phyloP scores from a whole-genome alignment of 2,888 invertebrate species.

The Gisinianus flammeolus region DNA sequence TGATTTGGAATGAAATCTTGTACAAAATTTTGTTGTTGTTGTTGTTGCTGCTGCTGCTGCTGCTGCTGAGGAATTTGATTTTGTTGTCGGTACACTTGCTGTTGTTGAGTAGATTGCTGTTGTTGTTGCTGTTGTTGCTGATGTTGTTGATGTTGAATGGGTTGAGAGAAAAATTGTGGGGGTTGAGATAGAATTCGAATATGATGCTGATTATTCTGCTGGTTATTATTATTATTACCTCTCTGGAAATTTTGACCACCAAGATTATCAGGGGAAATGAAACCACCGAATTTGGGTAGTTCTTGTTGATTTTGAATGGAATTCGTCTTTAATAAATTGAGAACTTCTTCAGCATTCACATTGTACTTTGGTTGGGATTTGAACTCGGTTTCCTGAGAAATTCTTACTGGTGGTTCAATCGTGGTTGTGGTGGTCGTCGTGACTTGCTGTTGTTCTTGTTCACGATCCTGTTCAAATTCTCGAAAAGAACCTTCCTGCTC shows the following conservation, averaged over 20 bases:
- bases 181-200: constrained; percentile 20
- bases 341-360: constrained; percentile 32
- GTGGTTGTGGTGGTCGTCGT: constrained; percentile 43
- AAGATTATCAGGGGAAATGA: constrained; percentile 17
- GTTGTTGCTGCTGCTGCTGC: constrained; percentile 41
- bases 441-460: background rate
- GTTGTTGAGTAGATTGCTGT: constrained; percentile 39
- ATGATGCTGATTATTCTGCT: constrained; percentile 18
- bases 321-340: constrained; percentile 29
- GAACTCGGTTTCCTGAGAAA: background rate
- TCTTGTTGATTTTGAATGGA: background rate
- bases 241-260: constrained; percentile 14
- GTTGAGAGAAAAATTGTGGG: constrained; percentile 27
- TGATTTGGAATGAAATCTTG: constrained; percentile 15
- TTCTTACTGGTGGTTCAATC: constrained; percentile 4
- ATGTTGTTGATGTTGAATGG: constrained; percentile 25
- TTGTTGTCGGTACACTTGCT: constrained; percentile 29
- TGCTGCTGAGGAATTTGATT: constrained; percentile 30
- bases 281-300: constrained; percentile 38
- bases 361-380: constrained; percentile 6
- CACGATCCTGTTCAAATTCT: background rate
- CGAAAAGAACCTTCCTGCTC: no score
- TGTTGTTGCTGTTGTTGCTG: constrained; percentile 27
- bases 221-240: background rate
- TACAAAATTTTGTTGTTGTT: constrained; percentile 10